Evolutionary conservation across 1,140 invertebrate species (phyloP), one percentile per base, ranked within the genome.

Genomic region (Megalopta genalis): DNA sequence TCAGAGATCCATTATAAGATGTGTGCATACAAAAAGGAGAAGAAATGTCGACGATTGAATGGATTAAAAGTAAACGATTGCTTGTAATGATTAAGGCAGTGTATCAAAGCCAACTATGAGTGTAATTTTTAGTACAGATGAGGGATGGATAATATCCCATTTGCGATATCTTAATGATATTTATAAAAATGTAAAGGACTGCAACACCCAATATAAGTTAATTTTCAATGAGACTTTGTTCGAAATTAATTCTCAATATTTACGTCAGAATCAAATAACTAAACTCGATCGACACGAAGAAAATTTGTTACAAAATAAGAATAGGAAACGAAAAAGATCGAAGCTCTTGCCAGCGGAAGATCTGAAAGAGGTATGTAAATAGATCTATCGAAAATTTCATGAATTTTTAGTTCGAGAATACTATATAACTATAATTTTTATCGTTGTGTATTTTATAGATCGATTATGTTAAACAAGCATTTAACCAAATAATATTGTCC

Each of bases 71-170:
- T 32, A 18, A 46, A 37, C 18, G 18, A 69, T 27, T 62, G 23
- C 14, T 49, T 10, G 14, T 59, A 46, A 52, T 42, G 2, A 9
- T 9, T 59, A 49, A 39, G 63, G 2, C 4, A 18, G n/a, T 64
- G 7, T 1, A 21, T 2, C 32, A 39, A 14, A n/a, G 27, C 59
- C 4, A 57, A 86, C 32, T 27, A 91, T 91, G 90, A 90, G 89
- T 75, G 62, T 91, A 32, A 78, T 89, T 72, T 82, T 87, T 52
- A 57, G 69, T 0, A 80, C 80, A 7, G 75, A 88, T 42, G 82
- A 90, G 32, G 90, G 90, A 63, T 91, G 90, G 89, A 87, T 91
- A 27, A 68, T 91, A 60, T 91, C 90, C 25, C 90, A 91, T 77
- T 82, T 88, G 18, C 59, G 89, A 49, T 90, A 90, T 63, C 69